Conservation (phyloP, 2,888 invertebrate species). For the Exephanes ischioxanthus region DNA sequence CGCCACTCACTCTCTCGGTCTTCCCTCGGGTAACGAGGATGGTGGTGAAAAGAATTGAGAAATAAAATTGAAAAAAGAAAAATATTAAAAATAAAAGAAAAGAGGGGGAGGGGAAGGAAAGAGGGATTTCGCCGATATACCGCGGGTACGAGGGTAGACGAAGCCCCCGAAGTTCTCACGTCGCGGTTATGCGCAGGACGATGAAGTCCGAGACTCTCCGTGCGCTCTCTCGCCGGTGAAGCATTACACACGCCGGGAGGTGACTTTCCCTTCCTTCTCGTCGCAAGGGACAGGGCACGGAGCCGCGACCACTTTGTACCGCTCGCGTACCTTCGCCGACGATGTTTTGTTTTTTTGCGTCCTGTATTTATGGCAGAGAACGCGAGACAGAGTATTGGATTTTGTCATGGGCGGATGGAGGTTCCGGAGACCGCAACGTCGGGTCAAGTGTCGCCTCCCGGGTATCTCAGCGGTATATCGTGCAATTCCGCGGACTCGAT, state of each 20-base stretch:
- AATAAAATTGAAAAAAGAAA: not conserved
- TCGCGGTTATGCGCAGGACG: constrained; percentile 48
- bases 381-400: constrained; percentile 44
- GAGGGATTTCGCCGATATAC: constrained; percentile 28
- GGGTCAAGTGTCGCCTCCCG: constrained; percentile 76
- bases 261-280: constrained; percentile 33
- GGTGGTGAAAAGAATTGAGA: constrained; percentile 19
- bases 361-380: constrained; percentile 5
- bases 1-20: not conserved
- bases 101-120: not conserved
- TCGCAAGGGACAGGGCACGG: constrained; percentile 42
- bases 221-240: constrained; percentile 35
- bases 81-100: constrained; percentile 4
- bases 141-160: constrained; percentile 45
- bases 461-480: constrained; percentile 16
- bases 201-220: not conserved
- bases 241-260: constrained; percentile 10
- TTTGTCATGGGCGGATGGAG: constrained; percentile 38
- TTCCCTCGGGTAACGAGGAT: not conserved
- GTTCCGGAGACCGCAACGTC: constrained; percentile 72
- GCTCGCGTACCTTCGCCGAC: constrained; percentile 26
- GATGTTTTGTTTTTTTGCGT: constrained; percentile 6
- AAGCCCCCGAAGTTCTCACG: constrained; percentile 62
- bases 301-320: constrained; percentile 61
- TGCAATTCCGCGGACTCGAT: not conserved